phyloP scores from a whole-genome alignment of 2,113 vertebrate genomes.

The Calidris pygmaea region DNA sequence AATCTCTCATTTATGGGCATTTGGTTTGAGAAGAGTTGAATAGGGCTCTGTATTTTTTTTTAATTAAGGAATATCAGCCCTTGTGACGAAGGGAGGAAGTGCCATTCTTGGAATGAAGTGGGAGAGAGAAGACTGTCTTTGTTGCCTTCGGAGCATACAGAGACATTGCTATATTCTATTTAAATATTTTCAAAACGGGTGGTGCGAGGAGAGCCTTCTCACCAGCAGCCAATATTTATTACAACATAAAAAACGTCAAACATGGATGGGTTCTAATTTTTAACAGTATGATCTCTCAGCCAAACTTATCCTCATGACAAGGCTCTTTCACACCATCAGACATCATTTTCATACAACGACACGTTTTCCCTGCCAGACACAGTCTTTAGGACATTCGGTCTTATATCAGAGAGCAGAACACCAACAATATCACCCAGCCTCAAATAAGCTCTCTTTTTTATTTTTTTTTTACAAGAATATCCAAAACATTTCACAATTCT shows the following conservation, averaged over 20 bases:
- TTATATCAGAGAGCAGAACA: neutral
- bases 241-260: neutral
- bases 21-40: neutral
- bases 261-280: neutral
- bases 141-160: neutral
- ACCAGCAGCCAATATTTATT: neutral
- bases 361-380: neutral
- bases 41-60: neutral
- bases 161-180: neutral
- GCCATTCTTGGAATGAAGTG: neutral
- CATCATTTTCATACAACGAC: neutral
- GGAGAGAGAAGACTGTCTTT: slow-evolving; percentile 6
- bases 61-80: neutral
- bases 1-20: neutral
- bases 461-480: neutral
- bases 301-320: neutral
- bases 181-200: neutral
- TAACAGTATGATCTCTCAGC: neutral
- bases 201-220: neutral
- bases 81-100: neutral
- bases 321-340: neutral
- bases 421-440: neutral
- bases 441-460: neutral
- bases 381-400: neutral
- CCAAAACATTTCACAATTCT: neutral